Conservation (phyloP, 2,888 invertebrate genomes). For the Lottia scabra region DNA sequence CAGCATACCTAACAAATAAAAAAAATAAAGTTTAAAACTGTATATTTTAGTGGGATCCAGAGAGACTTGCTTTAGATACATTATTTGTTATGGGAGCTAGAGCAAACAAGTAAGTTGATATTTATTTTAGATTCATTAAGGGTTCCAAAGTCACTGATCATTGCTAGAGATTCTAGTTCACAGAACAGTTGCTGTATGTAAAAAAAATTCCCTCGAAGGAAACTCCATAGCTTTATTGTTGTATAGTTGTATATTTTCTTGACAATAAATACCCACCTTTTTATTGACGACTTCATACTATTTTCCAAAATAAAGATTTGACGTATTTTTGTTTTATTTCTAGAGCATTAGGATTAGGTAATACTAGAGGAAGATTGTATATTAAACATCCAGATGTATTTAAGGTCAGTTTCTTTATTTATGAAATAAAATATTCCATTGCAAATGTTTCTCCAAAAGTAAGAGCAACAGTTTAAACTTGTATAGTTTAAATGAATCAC, state of each 20-base stretch:
- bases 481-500: too few species aligned
- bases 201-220: too few species aligned
- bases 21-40: not conserved
- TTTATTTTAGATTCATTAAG: not conserved
- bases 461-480: too few species aligned
- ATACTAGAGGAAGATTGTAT: conserved; percentile 81
- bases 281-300: not conserved
- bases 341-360: conserved; percentile 78
- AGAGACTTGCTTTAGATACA: conserved; percentile 79
- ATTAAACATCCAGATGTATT: conserved; percentile 83
- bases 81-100: conserved; percentile 83
- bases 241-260: too few species aligned
- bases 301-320: not conserved
- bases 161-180: too few species aligned
- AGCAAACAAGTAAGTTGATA: conserved; percentile 71
- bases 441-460: too few species aligned
- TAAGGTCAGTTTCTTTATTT: conserved; percentile 66
- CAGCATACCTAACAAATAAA: too few species aligned
- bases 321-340: conserved; percentile 26
- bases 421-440: too few species aligned
- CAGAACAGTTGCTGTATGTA: too few species aligned
- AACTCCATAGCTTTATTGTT: too few species aligned
- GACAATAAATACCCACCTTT: not conserved
- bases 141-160: too few species aligned
- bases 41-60: conserved; percentile 78